Conservation (phyloP, 1,140 invertebrate genomes). For the Papilio helenus region DNA sequence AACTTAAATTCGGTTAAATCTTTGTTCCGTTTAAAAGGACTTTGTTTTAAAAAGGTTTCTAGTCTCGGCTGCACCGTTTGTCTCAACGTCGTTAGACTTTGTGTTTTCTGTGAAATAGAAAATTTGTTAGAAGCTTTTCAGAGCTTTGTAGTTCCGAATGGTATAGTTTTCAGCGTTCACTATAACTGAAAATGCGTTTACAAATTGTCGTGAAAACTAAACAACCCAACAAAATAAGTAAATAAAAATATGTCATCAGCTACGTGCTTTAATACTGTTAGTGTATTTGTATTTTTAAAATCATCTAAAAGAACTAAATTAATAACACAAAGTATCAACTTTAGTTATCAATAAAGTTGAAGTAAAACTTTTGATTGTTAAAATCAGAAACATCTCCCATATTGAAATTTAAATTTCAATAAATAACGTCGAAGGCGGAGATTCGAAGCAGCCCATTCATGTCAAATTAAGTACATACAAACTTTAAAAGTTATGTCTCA, state of each 20-base stretch:
- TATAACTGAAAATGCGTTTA: not conserved
- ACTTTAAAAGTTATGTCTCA: constrained; percentile 15
- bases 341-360: not conserved
- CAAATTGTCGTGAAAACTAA: not conserved
- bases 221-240: not conserved
- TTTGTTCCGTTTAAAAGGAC: constrained; percentile 15
- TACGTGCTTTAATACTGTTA: not conserved
- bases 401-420: not conserved
- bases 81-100: constrained; percentile 4
- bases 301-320: not conserved
- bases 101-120: constrained; percentile 13
- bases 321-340: not conserved
- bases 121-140: constrained; percentile 19
- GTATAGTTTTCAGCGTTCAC: not conserved
- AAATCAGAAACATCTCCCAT: too few relatives aligned
- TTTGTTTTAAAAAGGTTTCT: not conserved
- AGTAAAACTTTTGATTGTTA: not conserved
- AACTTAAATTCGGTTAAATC: not conserved
- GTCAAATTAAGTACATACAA: constrained; percentile 4
- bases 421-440: not conserved
- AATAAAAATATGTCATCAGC: not conserved
- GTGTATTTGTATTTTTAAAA: not conserved
- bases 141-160: not conserved
- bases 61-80: not conserved
- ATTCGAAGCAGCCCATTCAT: not conserved